phyloP scores from a whole-genome alignment of 2,888 invertebrate species.

The Volucella inanis region DNA sequence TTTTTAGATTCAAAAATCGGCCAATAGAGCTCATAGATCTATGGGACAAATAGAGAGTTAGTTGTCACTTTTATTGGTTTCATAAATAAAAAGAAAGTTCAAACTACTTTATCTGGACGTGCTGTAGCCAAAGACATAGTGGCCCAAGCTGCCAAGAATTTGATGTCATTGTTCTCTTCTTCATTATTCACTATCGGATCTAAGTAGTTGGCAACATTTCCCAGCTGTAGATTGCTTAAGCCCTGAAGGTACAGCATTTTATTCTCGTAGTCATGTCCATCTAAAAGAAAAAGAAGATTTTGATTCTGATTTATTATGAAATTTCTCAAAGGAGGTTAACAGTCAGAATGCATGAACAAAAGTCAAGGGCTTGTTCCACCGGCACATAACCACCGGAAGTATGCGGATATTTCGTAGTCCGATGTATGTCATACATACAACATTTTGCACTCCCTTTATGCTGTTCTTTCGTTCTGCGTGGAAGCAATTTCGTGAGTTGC shows the following conservation, averaged over 20 bases:
- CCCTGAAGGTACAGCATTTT: conserved; percentile 89
- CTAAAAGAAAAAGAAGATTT: conserved; percentile 81
- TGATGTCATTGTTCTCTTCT: conserved; percentile 81
- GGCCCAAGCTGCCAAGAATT: conserved; percentile 88
- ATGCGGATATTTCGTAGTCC: no score
- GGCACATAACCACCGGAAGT: no score
- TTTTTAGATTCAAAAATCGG: conserved; percentile 88
- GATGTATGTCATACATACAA: no score
- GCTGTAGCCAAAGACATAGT: conserved; percentile 84
- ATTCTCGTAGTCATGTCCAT: conserved; percentile 87
- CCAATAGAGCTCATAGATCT: conserved; percentile 86
- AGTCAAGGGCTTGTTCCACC: no score
- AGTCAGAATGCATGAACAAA: no score
- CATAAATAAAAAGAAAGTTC: neutral
- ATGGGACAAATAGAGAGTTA: conserved; percentile 28
- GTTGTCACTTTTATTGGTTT: neutral
- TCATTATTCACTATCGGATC: conserved; percentile 86
- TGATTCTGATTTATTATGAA: neutral
- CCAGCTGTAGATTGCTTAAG: conserved; percentile 86
- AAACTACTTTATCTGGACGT: conserved; percentile 84
- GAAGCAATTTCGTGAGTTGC: no score
- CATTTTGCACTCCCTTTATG: no score
- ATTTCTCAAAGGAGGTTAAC: no score
- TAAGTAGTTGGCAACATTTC: conserved; percentile 84
- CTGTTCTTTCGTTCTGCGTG: no score